Base-by-base conservation (phyloP, 2,797 vertebrate species). In the Alcedo quadribrachys region DNA sequence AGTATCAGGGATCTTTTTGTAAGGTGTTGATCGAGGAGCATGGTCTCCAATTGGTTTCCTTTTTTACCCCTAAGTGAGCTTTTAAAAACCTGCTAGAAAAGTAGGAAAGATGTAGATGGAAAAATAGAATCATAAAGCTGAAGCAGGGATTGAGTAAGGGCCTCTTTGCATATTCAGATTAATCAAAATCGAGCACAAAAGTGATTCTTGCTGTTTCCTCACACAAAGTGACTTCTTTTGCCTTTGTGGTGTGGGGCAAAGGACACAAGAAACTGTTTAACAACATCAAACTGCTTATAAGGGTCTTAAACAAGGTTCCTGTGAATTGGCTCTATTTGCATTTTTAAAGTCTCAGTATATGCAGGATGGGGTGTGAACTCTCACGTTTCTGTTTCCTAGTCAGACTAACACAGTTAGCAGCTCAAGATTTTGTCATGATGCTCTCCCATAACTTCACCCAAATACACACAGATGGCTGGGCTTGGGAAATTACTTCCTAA, bases 31-130 rank as follows among this genome's bases (percentile, higher is more conserved):
- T 68, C 80, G 24, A 60, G n/a, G 53, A 92, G 37, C 76, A 55
- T 13, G 15, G 0, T 86, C 67, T 86, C 46, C 35, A 88, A 81
- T 54, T 48, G 25, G 53, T 14, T 91, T 91, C 65, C 65, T 77
- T 89, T 94, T 92, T 90, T 66, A 76, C 62, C 81, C 8, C 2
- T 40, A 10, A 93, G 57, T 1, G 53, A 89, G 81, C 48, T 86
- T 63, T 90, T 60, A 53, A 87, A 95, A 84, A 83, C 91, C 71
- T 86, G 81, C 87, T 90, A 63, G 4, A 46, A 42, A 78, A 79
- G 63, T 68, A 82, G 11, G 6, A 50, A 40, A 84, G 74, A 87
- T 63, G 55, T 15, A 71, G 80, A 42, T 73, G 81, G 43, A 70
- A 83, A 96, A 92, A 75, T 28, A 35, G 3, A 63, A 53, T 42